These are phyloP conservation scores for Ophion costatus DNA, from an alignment of 2,888 invertebrate genomes.

Conservation along the genomic window DNA sequence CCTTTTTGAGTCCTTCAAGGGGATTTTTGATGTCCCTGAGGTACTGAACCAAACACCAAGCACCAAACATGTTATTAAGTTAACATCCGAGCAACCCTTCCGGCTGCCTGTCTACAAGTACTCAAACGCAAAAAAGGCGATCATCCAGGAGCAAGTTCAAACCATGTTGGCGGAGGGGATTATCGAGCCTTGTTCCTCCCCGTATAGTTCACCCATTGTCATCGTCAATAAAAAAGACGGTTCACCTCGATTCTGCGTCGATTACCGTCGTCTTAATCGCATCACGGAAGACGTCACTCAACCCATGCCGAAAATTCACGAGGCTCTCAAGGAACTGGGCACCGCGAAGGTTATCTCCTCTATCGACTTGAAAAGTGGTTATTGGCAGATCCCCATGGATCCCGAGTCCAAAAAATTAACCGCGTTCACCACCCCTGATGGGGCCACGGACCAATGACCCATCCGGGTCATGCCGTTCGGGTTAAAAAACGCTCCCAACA, in stretches of 20 bases:
- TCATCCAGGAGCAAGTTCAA: neutral
- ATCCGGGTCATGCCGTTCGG: constrained; percentile 74
- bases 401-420: constrained; percentile 66
- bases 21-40: neutral
- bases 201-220: constrained; percentile 56
- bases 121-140: neutral
- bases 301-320: constrained; percentile 54
- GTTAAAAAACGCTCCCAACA: constrained; percentile 71
- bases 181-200: too few species aligned
- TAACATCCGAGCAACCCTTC: neutral
- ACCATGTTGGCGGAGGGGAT: neutral
- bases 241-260: too few species aligned
- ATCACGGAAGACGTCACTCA: constrained; percentile 47
- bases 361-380: constrained; percentile 74
- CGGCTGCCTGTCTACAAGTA: neutral
- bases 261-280: neutral
- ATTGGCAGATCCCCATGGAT: constrained; percentile 75
- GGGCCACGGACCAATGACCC: constrained; percentile 73
- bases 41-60: neutral
- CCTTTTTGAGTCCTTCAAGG: neutral
- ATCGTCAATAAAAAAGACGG: constrained; percentile 21
- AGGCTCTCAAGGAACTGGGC: constrained; percentile 67
- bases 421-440: constrained; percentile 72
- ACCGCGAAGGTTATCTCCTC: constrained; percentile 72
- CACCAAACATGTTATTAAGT: neutral